Evolutionary conservation across 2,113 vertebrate species (phyloP), one percentile per base, ranked within the genome.

Genomic region (Thryonomys swinderianus): DNA sequence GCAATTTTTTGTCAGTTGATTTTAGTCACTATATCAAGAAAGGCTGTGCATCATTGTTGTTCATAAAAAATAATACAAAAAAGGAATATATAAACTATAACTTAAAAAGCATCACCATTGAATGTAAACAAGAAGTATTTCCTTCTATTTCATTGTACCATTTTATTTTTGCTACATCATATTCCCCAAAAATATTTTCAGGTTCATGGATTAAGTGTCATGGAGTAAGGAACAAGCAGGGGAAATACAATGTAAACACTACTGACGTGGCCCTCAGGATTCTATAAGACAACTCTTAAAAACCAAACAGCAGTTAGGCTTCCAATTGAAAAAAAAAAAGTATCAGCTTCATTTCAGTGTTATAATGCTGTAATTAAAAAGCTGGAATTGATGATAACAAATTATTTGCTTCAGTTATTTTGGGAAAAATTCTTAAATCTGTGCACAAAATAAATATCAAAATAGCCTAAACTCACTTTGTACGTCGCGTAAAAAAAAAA

Each of bases 361-460:
- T 79, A 85, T 42, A 90, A 81, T 61, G 57, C 12, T 37, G 2
- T 80, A 76, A 89, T 59, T 32, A 34, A 40, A 85, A 74, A 83
- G 18, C 20, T 74, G 11, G 83, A 79, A 85, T 61, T 59, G 2
- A 71, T 64, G 14, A 16, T 57, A 9, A 11, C 13, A 4, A 21
- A 18, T 92, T 25, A 91, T 92, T 94, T 51, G 76, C 57, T 32
- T 94, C n/a, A 64, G 37, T 91, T 82, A 48, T 21, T 11, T 64
- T 61, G 20, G 73, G 37, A 81, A 92, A 67, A 55, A 32, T 83
- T 81, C 20, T 66, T 42, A 62, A 74, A 89, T 21, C 1, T 59
- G 5, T 40, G 1, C 14, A 11, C 59, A 11, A 87, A 88, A 20
- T 7, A 45, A 5, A 73, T 32, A 11, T 0, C 73, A 71, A 81